A percentile compares a stretch with the other conserved stretches of the same genome.
Evolutionary conservation across 2,113 vertebrate species (phyloP).

Genomic region (Erpornis zantholeuca): DNA sequence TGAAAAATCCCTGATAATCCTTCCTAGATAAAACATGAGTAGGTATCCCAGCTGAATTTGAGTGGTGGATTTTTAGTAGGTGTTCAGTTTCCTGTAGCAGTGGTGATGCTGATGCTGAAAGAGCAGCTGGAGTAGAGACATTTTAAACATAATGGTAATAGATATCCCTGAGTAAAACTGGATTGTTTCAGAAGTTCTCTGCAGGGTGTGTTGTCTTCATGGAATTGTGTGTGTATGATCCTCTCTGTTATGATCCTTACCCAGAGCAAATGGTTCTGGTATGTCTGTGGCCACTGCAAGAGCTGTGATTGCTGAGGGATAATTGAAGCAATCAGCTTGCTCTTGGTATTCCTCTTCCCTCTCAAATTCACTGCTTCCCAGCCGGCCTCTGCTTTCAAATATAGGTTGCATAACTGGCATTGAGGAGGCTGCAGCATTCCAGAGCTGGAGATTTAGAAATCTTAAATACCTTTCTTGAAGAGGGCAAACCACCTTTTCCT

Average conservation of each 20-base stretch:
- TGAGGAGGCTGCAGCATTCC: not conserved
- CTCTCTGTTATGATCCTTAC: not conserved
- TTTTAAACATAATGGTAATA: no score
- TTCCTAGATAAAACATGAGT: not conserved
- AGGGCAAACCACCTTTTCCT: not conserved
- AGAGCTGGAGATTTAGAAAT: not conserved
- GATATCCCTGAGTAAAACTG: not conserved
- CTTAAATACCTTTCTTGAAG: not conserved
- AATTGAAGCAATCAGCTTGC: not conserved
- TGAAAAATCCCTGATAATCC: not conserved
- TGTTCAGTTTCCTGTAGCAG: not conserved
- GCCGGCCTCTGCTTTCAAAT: not conserved
- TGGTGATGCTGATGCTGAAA: not conserved
- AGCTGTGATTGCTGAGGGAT: not conserved
- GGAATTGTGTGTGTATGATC: not conserved
- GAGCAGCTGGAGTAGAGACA: not conserved
- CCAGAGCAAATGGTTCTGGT: not conserved
- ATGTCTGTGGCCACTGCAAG: not conserved
- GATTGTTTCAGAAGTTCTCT: not conserved
- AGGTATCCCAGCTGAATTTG: not conserved
- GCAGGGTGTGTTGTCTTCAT: not conserved
- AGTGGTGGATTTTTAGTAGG: not conserved
- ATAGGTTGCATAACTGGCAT: not conserved
- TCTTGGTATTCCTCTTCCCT: not conserved
- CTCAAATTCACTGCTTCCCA: not conserved